Conservation (phyloP, 1,140 invertebrate species). For the Drosophila parabipectinata region DNA sequence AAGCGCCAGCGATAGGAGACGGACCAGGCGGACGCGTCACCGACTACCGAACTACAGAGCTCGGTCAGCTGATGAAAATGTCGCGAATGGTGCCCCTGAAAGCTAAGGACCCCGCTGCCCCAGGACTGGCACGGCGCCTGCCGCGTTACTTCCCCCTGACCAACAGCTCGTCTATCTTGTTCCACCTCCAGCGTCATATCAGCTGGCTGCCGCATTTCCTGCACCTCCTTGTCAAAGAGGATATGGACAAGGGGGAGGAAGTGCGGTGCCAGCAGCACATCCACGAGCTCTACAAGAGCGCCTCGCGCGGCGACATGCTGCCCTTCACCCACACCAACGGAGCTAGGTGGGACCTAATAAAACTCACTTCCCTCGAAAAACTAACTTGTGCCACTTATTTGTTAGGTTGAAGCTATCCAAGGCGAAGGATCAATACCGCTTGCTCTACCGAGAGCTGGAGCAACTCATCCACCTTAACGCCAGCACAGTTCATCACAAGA, state of each 20-base stretch:
- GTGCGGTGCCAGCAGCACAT: conserved; percentile 95
- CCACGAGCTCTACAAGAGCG: conserved; percentile 91
- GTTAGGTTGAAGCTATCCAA: conserved; percentile 83
- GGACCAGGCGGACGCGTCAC: conserved; percentile 96
- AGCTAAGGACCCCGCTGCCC: conserved; percentile 68
- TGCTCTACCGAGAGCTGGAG: conserved; percentile 96
- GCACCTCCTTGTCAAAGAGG: conserved; percentile 92
- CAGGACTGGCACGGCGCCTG: conserved; percentile 88
- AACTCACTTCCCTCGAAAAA: background rate
- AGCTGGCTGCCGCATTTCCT: conserved; percentile 93
- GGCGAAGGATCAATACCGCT: conserved; percentile 93
- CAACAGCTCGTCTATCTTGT: conserved; percentile 90
- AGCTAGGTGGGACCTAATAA: conserved; percentile 74
- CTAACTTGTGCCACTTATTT: background rate
- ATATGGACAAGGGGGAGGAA: conserved; percentile 93
- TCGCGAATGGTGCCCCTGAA: conserved; percentile 91
- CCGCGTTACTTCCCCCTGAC: conserved; percentile 97
- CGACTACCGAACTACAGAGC: conserved; percentile 95
- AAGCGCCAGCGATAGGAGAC: conserved; percentile 97
- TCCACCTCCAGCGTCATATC: conserved; percentile 88
- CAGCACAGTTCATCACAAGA: conserved; percentile 88
- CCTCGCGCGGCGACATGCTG: conserved; percentile 92
- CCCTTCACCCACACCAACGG: conserved; percentile 87
- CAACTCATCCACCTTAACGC: conserved; percentile 91
- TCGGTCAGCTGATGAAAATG: conserved; percentile 94